Evolutionary conservation across 2,797 vertebrate genomes (phyloP).

Genomic region (Chrosomus eos): DNA sequence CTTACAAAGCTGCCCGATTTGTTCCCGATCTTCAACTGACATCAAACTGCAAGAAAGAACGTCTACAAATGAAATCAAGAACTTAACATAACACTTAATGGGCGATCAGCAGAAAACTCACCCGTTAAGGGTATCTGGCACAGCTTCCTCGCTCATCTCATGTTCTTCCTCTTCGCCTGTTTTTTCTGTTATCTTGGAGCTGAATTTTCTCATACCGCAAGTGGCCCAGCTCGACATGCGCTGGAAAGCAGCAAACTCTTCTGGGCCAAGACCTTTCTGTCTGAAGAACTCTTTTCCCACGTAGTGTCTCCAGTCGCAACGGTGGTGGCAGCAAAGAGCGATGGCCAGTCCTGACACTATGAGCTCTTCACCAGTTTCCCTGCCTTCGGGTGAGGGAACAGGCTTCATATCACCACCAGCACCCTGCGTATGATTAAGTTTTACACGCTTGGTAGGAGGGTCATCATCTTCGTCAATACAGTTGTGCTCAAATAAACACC

Average conservation of each 20-base stretch:
- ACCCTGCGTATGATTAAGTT: constrained; percentile 56
- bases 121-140: constrained; percentile 72
- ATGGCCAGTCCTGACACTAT: constrained; percentile 85
- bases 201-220: constrained; percentile 81
- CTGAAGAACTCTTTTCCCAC: constrained; percentile 91
- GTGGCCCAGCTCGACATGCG: constrained; percentile 99
- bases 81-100: background rate
- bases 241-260: constrained; percentile 89
- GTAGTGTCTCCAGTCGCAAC: constrained; percentile 94
- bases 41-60: constrained; percentile 73
- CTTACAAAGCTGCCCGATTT: constrained; percentile 88
- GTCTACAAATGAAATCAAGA: background rate
- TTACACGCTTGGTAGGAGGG: constrained; percentile 80
- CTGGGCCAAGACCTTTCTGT: constrained; percentile 81
- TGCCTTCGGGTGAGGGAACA: background rate
- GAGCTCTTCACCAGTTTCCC: constrained; percentile 41
- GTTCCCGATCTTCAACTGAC: constrained; percentile 80
- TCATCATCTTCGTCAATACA: constrained; percentile 49
- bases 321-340: constrained; percentile 96
- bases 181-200: constrained; percentile 6
- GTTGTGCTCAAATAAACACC: constrained; percentile 84
- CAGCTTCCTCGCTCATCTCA: constrained; percentile 58
- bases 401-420: background rate
- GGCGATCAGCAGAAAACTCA: constrained; percentile 62
- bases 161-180: constrained; percentile 68